A percentile compares a stretch with the other conserved stretches of the same genome.
phyloP scores from a whole-genome alignment of 2,797 vertebrate genomes.

The Epinephelus awoara region DNA sequence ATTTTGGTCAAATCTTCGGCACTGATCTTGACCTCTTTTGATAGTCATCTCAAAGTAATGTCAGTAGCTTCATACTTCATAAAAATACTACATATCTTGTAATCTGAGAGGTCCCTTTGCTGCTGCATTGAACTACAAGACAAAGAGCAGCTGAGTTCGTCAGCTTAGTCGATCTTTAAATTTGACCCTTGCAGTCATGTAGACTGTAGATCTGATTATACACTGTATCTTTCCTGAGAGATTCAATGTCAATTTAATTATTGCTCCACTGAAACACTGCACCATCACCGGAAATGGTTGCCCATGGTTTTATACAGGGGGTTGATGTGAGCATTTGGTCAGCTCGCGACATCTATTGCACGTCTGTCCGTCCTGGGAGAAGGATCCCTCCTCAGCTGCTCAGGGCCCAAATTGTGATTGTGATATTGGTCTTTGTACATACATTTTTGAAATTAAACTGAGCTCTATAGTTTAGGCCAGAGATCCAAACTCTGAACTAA shows the following conservation, averaged over 20 bases:
- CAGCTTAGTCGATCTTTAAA: neutral
- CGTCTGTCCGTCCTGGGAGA: too few relatives aligned
- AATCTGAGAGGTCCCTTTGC: neutral
- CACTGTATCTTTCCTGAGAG: neutral
- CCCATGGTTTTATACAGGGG: conserved; percentile 25
- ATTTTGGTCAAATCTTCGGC: neutral
- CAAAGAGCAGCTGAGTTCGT: neutral
- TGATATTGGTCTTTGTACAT: too few relatives aligned
- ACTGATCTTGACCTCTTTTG: neutral
- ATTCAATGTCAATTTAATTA: conserved; percentile 18
- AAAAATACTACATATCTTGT: too few relatives aligned
- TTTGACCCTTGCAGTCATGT: neutral
- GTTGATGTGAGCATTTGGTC: conserved; percentile 20
- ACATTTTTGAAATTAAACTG: neutral
- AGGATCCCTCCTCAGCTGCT: too few relatives aligned
- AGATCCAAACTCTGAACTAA: conserved; percentile 3
- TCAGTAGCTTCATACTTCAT: neutral
- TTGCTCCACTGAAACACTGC: conserved; percentile 29
- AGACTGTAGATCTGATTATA: conserved; percentile 1
- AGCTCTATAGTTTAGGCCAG: neutral
- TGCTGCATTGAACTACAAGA: neutral
- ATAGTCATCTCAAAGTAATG: neutral
- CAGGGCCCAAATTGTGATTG: too few relatives aligned
- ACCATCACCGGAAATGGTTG: conserved; percentile 9
- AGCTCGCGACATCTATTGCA: neutral